Base-by-base conservation (phyloP, 2,113 vertebrate genomes). In the Pundamilia nyererei region DNA sequence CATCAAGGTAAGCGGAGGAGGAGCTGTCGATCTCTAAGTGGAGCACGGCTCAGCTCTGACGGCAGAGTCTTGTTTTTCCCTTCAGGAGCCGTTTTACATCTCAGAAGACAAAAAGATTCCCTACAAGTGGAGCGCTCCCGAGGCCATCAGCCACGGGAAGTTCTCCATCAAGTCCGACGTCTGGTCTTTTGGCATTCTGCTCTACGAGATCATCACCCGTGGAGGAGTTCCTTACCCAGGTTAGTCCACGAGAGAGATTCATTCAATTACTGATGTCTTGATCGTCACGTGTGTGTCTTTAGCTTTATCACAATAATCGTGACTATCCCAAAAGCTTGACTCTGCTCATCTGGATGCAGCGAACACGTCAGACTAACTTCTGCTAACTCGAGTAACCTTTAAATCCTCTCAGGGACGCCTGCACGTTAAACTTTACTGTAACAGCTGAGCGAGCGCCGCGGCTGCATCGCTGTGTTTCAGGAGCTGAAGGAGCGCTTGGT, bases 111-210 rank as follows among this genome's bases (percentile, higher is more conserved):
- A 93, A 83, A 96, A 92, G 79, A 93, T 97, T 40, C 97, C 97
- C 35, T 97, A 96, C 89, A 98, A 97, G 88, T 97, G 97, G 97
- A 96, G 94, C 0, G 96, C 97, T 3, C 97, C 97, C 0, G 97
- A 97, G 72, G 97, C 97, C 6, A 95, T 97, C 75, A 96, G 93
- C 84, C 91, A 92, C 1, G 97, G 96, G 2, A 93, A 54, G 19
- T 97, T 96, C 91, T 97, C 97, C 81, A 93, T 51, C 92, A 97
- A 97, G 65, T 97, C 97, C 0, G 97, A 97, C 3, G 91, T 97
- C 10, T 98, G 97, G 97, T 97, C 97, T 5, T 98, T 97, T 3
- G 96, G 97, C 0, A 2, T 98, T 9, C 91, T 98, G 29, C 96
- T 97, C n/a, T 96, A 96, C 13, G 97, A 98, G 91, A 96, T 97